phyloP scores from a whole-genome alignment of 2,888 invertebrate genomes.

The Scrobipalpa costella region DNA sequence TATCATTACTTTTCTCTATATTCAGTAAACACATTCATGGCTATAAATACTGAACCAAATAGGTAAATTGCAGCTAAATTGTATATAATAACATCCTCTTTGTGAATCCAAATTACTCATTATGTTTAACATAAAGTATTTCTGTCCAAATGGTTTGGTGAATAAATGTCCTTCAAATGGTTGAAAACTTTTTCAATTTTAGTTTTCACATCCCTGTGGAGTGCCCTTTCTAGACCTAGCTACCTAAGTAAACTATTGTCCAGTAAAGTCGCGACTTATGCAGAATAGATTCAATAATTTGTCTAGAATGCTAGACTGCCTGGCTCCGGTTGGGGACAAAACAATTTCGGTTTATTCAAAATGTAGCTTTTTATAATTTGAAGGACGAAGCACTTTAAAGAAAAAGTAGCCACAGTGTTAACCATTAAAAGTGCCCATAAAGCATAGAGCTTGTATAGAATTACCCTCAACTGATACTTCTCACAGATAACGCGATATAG shows the following conservation, averaged over 20 bases:
- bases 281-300: slow-evolving; percentile 31
- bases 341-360: not conserved
- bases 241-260: not conserved
- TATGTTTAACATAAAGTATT: not conserved
- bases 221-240: not conserved
- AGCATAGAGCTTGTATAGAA: slow-evolving; percentile 19
- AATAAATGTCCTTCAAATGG: no score
- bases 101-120: not conserved
- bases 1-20: not conserved
- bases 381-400: not conserved
- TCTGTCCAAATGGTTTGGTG: not conserved
- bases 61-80: not conserved
- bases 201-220: not conserved
- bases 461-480: slow-evolving; percentile 22
- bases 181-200: no score
- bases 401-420: not conserved
- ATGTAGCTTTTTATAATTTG: not conserved
- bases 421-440: slow-evolving; percentile 10
- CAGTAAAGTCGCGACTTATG: slow-evolving; percentile 31
- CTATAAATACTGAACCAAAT: not conserved
- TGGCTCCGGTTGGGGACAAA: slow-evolving; percentile 16
- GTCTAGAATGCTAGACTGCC: slow-evolving; percentile 20
- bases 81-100: not conserved
- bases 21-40: not conserved
- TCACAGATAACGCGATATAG: slow-evolving; percentile 21